phyloP scores from a whole-genome alignment of 1,140 invertebrate species.

The Pseudachorutes palmiensis region DNA sequence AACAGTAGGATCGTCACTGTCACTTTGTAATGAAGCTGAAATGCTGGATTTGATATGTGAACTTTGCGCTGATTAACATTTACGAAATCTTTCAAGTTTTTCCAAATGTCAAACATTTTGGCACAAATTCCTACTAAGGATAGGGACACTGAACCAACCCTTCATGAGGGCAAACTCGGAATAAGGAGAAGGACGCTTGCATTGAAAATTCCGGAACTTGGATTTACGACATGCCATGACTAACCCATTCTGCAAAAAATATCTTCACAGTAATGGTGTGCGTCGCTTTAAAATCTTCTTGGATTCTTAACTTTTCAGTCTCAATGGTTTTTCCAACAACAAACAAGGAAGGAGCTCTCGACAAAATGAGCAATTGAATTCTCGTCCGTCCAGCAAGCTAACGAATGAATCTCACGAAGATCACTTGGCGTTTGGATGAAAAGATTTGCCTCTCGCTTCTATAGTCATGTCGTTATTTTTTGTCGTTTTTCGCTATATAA shows the following conservation, averaged over 20 bases:
- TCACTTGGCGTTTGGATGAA: not conserved
- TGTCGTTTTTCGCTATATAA: slow-evolving; percentile 6
- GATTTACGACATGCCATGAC: no score
- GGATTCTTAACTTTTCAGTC: not conserved
- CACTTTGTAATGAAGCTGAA: slow-evolving; percentile 59
- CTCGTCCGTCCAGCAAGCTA: not conserved
- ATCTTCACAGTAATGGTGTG: no score
- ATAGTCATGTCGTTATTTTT: not conserved
- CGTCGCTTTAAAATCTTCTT: no score
- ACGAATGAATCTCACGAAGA: not conserved
- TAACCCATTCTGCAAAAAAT: no score
- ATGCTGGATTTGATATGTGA: slow-evolving; percentile 55
- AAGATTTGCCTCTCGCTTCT: not conserved
- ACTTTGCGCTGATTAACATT: slow-evolving; percentile 13
- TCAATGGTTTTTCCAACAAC: not conserved
- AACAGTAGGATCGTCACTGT: slow-evolving; percentile 57
- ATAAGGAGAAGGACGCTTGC: no score
- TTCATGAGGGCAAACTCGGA: no score
- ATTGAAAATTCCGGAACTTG: no score
- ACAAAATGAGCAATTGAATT: slow-evolving; percentile 1
- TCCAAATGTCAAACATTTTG: slow-evolving; percentile 16
- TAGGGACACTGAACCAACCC: no score
- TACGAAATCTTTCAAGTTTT: slow-evolving; percentile 8
- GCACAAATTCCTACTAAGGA: not conserved
- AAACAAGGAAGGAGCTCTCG: not conserved